Base-by-base conservation (phyloP, 1,140 invertebrate genomes). In the Medauroidea extradentata region DNA sequence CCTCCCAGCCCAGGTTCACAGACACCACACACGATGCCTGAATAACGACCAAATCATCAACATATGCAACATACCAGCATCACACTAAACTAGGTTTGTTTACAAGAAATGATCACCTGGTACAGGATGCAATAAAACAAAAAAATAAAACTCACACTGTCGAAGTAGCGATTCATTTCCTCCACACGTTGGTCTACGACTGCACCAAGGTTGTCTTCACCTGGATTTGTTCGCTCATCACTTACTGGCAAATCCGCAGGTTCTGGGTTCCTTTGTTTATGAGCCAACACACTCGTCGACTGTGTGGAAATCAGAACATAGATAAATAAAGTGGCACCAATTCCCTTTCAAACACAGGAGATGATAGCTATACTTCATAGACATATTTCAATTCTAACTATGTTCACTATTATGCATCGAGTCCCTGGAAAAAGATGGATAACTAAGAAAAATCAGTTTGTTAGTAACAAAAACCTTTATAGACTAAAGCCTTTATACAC, bases 1-100 rank as follows among this genome's bases (percentile, higher is more conserved):
- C 92, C 73, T 94, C 91, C 87, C 91, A 96, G 2, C 93, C 92
- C 63, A 90, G 85, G 73, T 91, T 94, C 21, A 95, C 82, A 1
- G 91, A 88, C 44, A 93, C 71, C 69, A 91, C 81, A 88, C 90
- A 94, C 0, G 91, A 92, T 61, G 84, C 76, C 85, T 88, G 71
- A n/a, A n/a, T n/a, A n/a, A n/a, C n/a, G n/a, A n/a, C n/a, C n/a
- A n/a, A n/a, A n/a, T n/a, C n/a, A n/a, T n/a, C n/a, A n/a, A n/a
- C 43, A 16, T 7, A 8, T 8, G 43, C 8, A 4, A 46, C 43
- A 3, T 8, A 13, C 3, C 3, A 9, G 9, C n/a, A 9, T 39
- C n/a, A 39, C 9, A 39, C 9, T 11, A 9, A 39, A 11, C n/a
- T n/a, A 39, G n/a, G n/a, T 11, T n/a, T 39, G 9, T 11, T 7